Conservation (phyloP, 2,888 invertebrate species). For the Eupithecia abbreviata region DNA sequence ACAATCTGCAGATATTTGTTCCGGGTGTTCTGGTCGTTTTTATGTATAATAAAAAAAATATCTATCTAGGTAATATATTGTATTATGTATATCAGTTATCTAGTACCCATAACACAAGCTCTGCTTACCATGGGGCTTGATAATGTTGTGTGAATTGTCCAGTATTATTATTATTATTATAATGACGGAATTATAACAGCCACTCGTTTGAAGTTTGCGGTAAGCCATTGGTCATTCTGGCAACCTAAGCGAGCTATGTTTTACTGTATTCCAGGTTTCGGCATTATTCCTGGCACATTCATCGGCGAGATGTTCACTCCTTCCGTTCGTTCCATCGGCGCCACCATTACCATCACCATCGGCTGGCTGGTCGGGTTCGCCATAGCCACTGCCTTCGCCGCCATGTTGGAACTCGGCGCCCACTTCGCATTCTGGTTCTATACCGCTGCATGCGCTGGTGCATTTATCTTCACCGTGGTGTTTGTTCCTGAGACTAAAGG, state of each 20-base stretch:
- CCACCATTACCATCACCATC: slow-evolving; percentile 45
- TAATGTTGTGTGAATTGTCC: too few relatives aligned
- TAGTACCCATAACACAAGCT: too few relatives aligned
- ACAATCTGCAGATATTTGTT: too few relatives aligned
- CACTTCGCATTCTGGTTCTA: slow-evolving; percentile 51
- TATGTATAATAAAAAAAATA: too few relatives aligned
- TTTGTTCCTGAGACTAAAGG: slow-evolving; percentile 60
- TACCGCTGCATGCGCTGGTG: slow-evolving; percentile 39
- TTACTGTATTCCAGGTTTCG: slow-evolving; percentile 49
- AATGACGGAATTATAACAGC: too few relatives aligned
- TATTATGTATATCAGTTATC: too few relatives aligned
- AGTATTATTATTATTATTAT: too few relatives aligned
- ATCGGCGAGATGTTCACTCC: slow-evolving; percentile 57
- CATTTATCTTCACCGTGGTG: slow-evolving; percentile 48
- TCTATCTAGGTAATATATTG: too few relatives aligned
- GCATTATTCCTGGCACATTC: slow-evolving; percentile 53
- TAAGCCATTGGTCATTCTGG: too few relatives aligned
- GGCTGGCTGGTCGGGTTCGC: slow-evolving; percentile 52
- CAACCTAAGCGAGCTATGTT: neutral
- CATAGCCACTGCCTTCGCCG: slow-evolving; percentile 47
- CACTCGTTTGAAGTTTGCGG: too few relatives aligned
- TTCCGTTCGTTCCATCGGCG: slow-evolving; percentile 53
- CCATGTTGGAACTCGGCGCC: slow-evolving; percentile 47
- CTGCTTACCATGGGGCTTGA: too few relatives aligned
- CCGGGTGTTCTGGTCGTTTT: too few relatives aligned